A percentile compares a stretch with the other conserved stretches of the same genome.
Conservation (phyloP, 2,888 invertebrate genomes). For the Portevinia maculata region DNA sequence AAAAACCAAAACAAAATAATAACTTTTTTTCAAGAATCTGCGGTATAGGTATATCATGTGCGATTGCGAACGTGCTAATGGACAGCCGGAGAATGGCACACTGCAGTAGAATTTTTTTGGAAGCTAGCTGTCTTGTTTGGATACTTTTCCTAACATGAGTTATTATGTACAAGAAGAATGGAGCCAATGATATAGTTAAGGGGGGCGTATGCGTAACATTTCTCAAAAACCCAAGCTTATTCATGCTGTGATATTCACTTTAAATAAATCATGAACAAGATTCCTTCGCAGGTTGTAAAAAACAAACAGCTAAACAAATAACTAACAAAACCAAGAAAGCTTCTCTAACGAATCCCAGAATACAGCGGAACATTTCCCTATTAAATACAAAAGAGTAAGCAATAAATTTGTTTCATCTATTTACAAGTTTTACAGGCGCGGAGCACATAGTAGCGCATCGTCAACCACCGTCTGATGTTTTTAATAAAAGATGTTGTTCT, state of each 20-base stretch:
- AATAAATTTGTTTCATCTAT: conserved; percentile 20
- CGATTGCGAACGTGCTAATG: conserved; percentile 60
- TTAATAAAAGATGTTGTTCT: conserved; percentile 52
- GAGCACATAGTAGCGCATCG: conserved; percentile 27
- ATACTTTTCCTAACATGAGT: not conserved
- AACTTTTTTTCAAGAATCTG: conserved; percentile 1
- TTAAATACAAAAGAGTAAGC: conserved; percentile 40
- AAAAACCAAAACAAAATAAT: conserved; percentile 6
- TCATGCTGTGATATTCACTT: conserved; percentile 18
- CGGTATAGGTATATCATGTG: conserved; percentile 37
- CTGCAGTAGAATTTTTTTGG: conserved; percentile 14
- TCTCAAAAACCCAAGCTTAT: conserved; percentile 30
- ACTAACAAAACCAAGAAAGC: conserved; percentile 28
- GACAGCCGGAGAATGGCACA: conserved; percentile 59
- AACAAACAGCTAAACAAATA: not conserved
- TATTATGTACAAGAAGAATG: not conserved
- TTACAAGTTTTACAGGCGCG: not conserved
- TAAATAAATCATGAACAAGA: conserved; percentile 22
- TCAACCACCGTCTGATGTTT: conserved; percentile 13
- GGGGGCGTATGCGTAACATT: conserved; percentile 62
- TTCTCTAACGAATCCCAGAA: conserved; percentile 8
- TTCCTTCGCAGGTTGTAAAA: not conserved
- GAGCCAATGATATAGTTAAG: not conserved
- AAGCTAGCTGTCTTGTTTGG: conserved; percentile 44
- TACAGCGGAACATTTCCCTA: conserved; percentile 24